Evolutionary conservation across 1,140 invertebrate genomes (phyloP), one percentile per base, ranked within the genome.

Genomic region (Armadillidium nasatum): DNA sequence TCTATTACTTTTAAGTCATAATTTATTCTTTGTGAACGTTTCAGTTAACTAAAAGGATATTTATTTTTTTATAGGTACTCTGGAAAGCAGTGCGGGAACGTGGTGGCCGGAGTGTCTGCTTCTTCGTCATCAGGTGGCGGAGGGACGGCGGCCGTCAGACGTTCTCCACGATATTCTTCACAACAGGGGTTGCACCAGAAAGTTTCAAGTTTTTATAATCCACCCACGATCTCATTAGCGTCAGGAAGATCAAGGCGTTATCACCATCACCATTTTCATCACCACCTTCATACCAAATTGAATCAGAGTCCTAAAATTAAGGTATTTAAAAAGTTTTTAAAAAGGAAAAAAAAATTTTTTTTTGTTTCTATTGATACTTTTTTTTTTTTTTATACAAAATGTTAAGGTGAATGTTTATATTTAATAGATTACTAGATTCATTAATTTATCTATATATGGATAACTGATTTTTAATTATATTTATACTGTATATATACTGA

Each of bases 61-160:
- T 3, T 33, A 33, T 33, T 3, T 33, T 33, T 33, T 33, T 33
- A 33, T 33, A 60, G 50, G 50, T 60, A 60, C 50, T 13, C 11
- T 19, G 50, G 50, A 19, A 60, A 60, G 50, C 50, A 19, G 50
- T 60, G 50, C 50, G 50, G 50, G 50, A 60, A 19, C 50, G 50
- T 60, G 50, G 50, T 60, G 50, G 50, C 11, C 19, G 50, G 50
- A 19, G 50, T 60, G 50, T 60, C 50, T 60, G 50, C 50, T 60
- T 60, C 50, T 13, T 60, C 50, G 50, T 60, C 50, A 19, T 60
- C 50, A 15, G 50, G 11, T 13, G 50, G 50, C 50, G 50, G 50
- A 60, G 50, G 50, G 50, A 19, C 50, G 50, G 50, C 50, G 50
- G 50, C 11, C 50, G 50, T 60, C 19, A 2, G 50, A 60, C 50